These are phyloP conservation scores for Caenorhabditis sp. DNA, from an alignment of 2,888 invertebrate genomes.

Conservation along the genomic window DNA sequence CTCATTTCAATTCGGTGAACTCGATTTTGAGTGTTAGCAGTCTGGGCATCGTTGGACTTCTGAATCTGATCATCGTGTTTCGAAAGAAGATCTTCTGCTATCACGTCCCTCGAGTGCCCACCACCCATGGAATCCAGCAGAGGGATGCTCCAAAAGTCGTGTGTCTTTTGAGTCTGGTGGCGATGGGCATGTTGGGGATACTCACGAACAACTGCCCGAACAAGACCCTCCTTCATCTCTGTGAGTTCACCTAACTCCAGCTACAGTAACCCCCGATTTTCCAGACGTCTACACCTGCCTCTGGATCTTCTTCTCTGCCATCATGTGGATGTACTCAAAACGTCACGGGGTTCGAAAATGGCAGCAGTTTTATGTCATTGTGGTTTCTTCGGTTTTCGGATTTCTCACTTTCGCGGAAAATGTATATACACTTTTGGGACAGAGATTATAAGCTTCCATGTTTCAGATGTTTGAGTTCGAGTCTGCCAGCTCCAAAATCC, in stretches of 20 bases:
- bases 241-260: not conserved
- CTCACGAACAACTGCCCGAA: slow-evolving; percentile 20
- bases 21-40: slow-evolving; percentile 29
- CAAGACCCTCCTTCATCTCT: slow-evolving; percentile 4
- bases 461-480: too few relatives aligned
- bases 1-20: slow-evolving; percentile 19
- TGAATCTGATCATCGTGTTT: slow-evolving; percentile 31
- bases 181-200: slow-evolving; percentile 23
- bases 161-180: slow-evolving; percentile 13
- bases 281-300: not conserved
- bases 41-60: slow-evolving; percentile 24
- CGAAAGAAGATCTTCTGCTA: slow-evolving; percentile 35
- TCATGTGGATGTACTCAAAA: slow-evolving; percentile 40
- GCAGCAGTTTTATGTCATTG: slow-evolving; percentile 30
- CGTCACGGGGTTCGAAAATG: slow-evolving; percentile 40
- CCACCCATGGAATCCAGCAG: slow-evolving; percentile 32
- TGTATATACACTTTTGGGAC: too few relatives aligned
- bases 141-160: slow-evolving; percentile 48
- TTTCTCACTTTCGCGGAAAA: slow-evolving; percentile 8
- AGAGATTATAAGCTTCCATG: too few relatives aligned
- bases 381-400: not conserved
- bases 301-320: slow-evolving; percentile 14
- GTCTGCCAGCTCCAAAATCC: not conserved
- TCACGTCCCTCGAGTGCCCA: not conserved
- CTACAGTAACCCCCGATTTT: not conserved